A percentile compares a stretch with the other conserved stretches of the same genome.
Evolutionary conservation across 2,888 invertebrate genomes (phyloP).

Genomic region (Orthonychiurus folsomi): DNA sequence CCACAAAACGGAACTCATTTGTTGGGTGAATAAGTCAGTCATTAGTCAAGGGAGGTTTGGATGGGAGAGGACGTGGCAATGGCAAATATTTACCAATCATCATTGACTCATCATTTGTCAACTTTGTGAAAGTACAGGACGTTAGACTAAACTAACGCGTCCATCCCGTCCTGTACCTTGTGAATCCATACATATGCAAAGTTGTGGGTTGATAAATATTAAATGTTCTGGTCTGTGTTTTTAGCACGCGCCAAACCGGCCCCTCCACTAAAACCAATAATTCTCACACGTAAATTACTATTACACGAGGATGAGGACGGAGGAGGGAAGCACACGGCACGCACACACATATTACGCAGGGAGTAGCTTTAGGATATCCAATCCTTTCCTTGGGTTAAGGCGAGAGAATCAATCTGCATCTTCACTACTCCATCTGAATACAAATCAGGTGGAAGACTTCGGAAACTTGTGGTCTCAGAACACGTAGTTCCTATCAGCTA

Average conservation of each 20-base stretch:
- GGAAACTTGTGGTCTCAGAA: not conserved
- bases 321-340: too few relatives aligned
- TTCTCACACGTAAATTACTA: not conserved
- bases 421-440: not conserved
- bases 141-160: not conserved
- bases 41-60: conserved; percentile 3
- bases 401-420: conserved; percentile 1
- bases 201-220: too few relatives aligned
- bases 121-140: not conserved
- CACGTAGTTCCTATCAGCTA: not conserved
- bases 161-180: not conserved
- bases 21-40: not conserved
- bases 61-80: not conserved
- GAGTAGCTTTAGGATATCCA: too few relatives aligned
- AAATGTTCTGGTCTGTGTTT: not conserved
- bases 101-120: conserved; percentile 8
- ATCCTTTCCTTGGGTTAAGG: not conserved
- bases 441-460: not conserved
- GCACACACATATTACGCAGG: too few relatives aligned
- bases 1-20: not conserved
- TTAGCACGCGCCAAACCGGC: not conserved
- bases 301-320: too few relatives aligned
- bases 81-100: conserved; percentile 8
- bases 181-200: not conserved
- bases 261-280: not conserved